Evolutionary conservation across 2,113 vertebrate species (phyloP).

Genomic region (Apodemus sylvaticus): DNA sequence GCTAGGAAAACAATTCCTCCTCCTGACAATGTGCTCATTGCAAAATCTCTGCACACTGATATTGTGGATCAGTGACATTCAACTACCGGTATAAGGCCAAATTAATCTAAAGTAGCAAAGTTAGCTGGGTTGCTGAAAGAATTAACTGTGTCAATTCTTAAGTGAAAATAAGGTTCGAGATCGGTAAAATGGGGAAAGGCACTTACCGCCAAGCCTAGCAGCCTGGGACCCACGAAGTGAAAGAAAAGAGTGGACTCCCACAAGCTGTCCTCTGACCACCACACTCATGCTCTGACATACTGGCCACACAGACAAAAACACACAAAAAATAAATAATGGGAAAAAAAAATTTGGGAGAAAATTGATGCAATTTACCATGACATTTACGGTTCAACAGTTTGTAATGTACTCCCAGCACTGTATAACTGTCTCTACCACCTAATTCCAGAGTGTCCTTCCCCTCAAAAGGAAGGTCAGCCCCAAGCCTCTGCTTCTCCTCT

Average conservation of each 20-base stretch:
- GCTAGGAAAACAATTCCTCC: not conserved
- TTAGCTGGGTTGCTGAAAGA: not conserved
- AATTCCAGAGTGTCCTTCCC: no score
- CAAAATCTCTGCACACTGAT: not conserved
- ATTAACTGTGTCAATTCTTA: not conserved
- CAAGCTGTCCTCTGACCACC: not conserved
- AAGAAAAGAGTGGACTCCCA: not conserved
- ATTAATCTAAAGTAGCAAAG: not conserved
- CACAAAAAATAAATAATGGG: not conserved
- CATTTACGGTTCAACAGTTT: not conserved
- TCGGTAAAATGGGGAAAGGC: not conserved
- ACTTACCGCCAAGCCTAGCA: not conserved
- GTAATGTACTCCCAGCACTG: not conserved
- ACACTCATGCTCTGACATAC: not conserved
- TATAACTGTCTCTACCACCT: no score
- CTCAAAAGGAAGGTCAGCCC: not conserved
- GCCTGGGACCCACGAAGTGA: not conserved
- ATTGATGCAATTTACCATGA: not conserved
- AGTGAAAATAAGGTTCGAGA: not conserved
- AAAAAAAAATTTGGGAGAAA: not conserved
- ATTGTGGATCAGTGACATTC: not conserved
- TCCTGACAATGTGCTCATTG: not conserved
- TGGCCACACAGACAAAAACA: not conserved
- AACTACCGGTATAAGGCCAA: not conserved
- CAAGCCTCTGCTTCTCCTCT: not conserved